These are phyloP conservation scores for Porites evermanni DNA, from an alignment of 92 coral and sea anemone genomes.

Conservation along the genomic window DNA sequence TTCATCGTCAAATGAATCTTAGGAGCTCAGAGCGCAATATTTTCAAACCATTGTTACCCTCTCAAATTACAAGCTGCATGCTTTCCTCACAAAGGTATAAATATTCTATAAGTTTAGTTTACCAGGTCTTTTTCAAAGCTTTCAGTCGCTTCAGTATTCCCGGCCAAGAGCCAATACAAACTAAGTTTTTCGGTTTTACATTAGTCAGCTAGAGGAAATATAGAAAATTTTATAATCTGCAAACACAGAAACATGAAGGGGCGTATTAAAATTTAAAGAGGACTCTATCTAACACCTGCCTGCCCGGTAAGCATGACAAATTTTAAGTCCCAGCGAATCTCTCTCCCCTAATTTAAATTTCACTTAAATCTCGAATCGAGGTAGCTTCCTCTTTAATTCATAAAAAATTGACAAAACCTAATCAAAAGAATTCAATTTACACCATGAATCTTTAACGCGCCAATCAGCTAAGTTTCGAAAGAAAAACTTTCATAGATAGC, in stretches of 20 bases:
- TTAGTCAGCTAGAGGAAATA: not conserved
- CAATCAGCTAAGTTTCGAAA: constrained; percentile 2
- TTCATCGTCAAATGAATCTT: not conserved
- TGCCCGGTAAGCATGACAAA: constrained; percentile 20
- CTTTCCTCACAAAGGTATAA: not conserved
- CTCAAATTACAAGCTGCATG: not conserved
- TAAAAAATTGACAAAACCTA: not conserved
- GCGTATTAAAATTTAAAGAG: constrained; percentile 68
- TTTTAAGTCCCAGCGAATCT: not conserved
- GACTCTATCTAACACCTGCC: constrained; percentile 62
- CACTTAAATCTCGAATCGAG: constrained; percentile 18
- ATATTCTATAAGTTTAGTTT: not conserved
- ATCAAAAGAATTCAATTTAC: constrained; percentile 29
- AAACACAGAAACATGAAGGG: constrained; percentile 45
- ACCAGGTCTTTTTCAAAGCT: not conserved
- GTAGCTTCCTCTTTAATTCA: constrained; percentile 7
- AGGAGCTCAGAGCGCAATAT: not conserved
- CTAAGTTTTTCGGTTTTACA: constrained; percentile 8
- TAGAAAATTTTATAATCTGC: constrained; percentile 21
- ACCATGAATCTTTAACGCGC: not conserved
- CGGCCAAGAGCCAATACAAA: not conserved
- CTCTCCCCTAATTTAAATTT: not conserved
- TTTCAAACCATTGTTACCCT: not conserved
- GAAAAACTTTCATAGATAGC: constrained; percentile 4
- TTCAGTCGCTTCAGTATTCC: not conserved